Base-by-base conservation (phyloP, 2,797 vertebrate genomes). In the Rhinatrema bivittatum region DNA sequence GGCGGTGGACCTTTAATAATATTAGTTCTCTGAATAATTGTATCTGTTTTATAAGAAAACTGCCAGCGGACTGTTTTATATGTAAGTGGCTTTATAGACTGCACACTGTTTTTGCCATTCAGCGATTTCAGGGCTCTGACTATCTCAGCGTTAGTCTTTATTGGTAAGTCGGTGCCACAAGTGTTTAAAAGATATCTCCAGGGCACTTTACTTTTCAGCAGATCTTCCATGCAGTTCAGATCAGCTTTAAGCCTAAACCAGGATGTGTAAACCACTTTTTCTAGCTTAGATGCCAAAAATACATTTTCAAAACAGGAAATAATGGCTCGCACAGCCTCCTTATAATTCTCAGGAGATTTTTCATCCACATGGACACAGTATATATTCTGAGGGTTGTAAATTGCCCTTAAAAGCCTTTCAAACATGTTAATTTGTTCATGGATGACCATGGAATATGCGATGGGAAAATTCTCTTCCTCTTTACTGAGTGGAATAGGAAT, bases 161-260 rank as follows among this genome's bases (percentile, higher is more conserved):
- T 74, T 8, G 89, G 88, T 32, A 91, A 91, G 42, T 92, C 91
- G 1, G 84, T 57, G 28, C 90, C 89, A 1, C 87, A 91, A 1
- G 87, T 91, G 47, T 92, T 92, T 1, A 93, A 68, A 13, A 93
- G 56, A 55, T 92, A 91, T 31, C 26, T 86, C 90, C 91, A 93
- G 1, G 46, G 60, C n/a, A 91, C 55, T 0, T 35, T n/a, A 7
- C 78, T 86, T 14, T 46, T 56, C 10, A 88, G 46, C 24, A 93
- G 65, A 29, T 90, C 87, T 21, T 80, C 46, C 82, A 93, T 91
- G 41, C 89, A 91, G 62, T 92, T 91, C 24, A 92, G 48, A 41
- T 91, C 89, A 0, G 89, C 91, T 62, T 91, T 87, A 3, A 91
- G 87, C 34, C 89, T 52, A 24, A 71, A 84, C 90, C 90, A 93